Evolutionary conservation across 2,113 vertebrate genomes (phyloP).

Genomic region (Pachycephala philippinensis): DNA sequence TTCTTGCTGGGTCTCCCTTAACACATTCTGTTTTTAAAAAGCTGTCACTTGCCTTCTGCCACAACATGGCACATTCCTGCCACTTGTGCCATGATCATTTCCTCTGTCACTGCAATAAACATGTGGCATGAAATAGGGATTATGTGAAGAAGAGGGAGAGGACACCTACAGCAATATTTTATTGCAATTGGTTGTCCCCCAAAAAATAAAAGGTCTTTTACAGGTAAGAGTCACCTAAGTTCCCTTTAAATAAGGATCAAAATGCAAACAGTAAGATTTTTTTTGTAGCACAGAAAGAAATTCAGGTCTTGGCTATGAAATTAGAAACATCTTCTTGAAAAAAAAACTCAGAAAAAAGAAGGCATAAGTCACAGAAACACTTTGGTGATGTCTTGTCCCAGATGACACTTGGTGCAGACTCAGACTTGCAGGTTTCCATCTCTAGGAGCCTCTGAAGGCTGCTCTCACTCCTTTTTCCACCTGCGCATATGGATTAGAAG

Average conservation of each 20-base stretch:
- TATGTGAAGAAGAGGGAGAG: background rate
- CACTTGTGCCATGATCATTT: background rate
- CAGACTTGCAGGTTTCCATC: background rate
- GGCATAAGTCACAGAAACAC: background rate
- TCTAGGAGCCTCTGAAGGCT: background rate
- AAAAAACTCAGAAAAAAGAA: background rate
- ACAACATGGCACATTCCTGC: background rate
- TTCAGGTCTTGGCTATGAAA: background rate
- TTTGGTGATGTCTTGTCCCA: background rate
- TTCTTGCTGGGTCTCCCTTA: background rate
- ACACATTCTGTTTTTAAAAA: background rate
- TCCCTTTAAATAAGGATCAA: background rate
- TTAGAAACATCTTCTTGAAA: background rate
- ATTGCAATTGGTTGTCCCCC: background rate
- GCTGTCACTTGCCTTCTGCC: background rate
- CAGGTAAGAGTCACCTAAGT: background rate
- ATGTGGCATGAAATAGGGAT: background rate
- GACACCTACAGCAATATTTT: background rate
- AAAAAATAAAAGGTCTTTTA: background rate
- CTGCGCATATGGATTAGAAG: fast-evolving
- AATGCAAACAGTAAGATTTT: background rate
- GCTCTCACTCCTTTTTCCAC: background rate
- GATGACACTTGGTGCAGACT: background rate
- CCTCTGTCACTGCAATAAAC: background rate
- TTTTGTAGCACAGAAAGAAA: background rate